These are phyloP conservation scores for Mugil cephalus DNA, from an alignment of 2,113 vertebrate genomes.

Conservation along the genomic window DNA sequence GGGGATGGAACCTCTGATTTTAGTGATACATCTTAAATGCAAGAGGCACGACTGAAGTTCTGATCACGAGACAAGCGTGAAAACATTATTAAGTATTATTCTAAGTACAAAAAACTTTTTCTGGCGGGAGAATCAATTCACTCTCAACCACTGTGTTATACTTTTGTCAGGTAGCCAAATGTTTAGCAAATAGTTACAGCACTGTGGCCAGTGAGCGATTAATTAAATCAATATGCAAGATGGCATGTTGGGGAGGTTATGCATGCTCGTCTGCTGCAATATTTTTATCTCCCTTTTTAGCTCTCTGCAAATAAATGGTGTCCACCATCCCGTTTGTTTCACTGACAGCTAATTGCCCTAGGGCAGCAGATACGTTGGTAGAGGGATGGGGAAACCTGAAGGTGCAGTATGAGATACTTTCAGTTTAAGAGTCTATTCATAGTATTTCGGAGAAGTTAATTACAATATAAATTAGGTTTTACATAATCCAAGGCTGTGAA, in stretches of 20 bases:
- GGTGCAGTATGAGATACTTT: not conserved
- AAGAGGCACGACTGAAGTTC: not conserved
- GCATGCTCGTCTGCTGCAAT: slow-evolving; percentile 5
- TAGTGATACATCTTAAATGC: not conserved
- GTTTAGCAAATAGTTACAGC: slow-evolving; percentile 20
- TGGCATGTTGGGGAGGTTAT: not conserved
- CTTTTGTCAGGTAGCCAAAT: slow-evolving; percentile 24
- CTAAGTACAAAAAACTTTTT: not conserved
- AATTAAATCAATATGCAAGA: slow-evolving; percentile 7
- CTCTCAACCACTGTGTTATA: slow-evolving; percentile 7
- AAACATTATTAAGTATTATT: too few relatives aligned
- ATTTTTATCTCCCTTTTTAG: slow-evolving; percentile 21
- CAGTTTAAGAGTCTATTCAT: not conserved
- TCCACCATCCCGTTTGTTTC: slow-evolving; percentile 54
- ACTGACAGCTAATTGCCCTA: slow-evolving; percentile 70
- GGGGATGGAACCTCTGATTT: not conserved
- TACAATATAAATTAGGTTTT: not conserved
- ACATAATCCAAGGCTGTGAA: slow-evolving; percentile 16
- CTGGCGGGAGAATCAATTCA: slow-evolving; percentile 23
- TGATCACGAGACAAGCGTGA: too few relatives aligned
- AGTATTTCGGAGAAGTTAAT: not conserved
- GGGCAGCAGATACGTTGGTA: slow-evolving; percentile 48
- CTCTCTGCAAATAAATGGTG: slow-evolving; percentile 46
- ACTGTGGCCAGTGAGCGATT: slow-evolving; percentile 18
- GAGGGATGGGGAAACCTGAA: slow-evolving; percentile 8